Evolutionary conservation across 2,888 invertebrate species (phyloP).

Genomic region (Sympetrum striolatum): DNA sequence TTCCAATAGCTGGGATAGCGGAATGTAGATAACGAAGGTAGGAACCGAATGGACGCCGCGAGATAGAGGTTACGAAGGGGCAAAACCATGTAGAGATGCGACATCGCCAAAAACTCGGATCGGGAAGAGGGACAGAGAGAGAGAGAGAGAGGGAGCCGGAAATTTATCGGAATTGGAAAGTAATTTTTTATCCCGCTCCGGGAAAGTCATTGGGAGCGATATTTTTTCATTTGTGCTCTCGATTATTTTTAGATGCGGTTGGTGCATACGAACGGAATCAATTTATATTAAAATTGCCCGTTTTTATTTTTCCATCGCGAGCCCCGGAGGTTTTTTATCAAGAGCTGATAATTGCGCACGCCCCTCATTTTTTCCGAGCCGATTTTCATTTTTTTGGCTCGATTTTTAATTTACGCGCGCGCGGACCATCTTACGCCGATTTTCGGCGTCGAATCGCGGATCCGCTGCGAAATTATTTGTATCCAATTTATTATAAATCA

Average conservation of each 20-base stretch:
- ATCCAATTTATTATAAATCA: neutral
- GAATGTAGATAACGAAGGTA: neutral
- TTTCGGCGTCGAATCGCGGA: neutral
- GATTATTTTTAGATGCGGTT: neutral
- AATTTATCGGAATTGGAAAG: neutral
- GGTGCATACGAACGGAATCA: neutral
- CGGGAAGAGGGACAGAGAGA: neutral
- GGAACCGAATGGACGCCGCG: neutral
- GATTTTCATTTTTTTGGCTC: neutral
- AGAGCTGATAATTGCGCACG: neutral
- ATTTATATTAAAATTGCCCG: neutral
- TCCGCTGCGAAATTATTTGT: neutral
- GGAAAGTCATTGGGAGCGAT: neutral
- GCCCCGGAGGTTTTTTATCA: neutral
- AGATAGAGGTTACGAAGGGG: neutral
- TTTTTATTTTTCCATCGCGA: neutral
- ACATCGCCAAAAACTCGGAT: neutral
- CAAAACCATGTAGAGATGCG: neutral
- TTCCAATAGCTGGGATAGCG: neutral
- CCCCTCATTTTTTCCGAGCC: neutral
- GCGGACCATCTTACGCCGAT: neutral
- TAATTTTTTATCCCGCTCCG: neutral
- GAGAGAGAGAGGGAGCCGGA: neutral
- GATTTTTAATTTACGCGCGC: neutral
- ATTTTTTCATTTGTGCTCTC: neutral